Conservation (phyloP, 1,140 invertebrate genomes). For the Neoseiulus cucumeris region DNA sequence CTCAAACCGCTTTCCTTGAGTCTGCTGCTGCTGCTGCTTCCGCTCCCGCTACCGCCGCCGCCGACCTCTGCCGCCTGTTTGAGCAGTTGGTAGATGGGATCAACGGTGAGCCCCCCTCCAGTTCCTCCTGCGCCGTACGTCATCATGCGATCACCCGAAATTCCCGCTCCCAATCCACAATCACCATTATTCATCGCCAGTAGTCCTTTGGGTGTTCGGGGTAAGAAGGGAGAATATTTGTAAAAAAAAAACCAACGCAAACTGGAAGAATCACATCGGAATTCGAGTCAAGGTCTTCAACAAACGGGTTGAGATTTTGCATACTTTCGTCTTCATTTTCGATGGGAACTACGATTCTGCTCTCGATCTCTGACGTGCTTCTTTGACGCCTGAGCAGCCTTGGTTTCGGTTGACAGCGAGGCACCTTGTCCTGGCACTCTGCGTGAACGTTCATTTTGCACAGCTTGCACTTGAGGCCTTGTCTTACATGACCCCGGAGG, state of each 20-base stretch:
- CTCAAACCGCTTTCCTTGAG: constrained; percentile 36
- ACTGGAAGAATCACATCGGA: too few species aligned
- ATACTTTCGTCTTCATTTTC: constrained; percentile 28
- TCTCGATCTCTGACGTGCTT: constrained; percentile 42
- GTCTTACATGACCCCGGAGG: constrained; percentile 68
- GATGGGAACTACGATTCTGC: constrained; percentile 21
- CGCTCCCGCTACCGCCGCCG: constrained; percentile 18
- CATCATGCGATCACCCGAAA: background rate
- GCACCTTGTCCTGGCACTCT: constrained; percentile 57
- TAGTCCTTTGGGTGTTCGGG: too few species aligned
- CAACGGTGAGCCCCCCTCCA: constrained; percentile 39
- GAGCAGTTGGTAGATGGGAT: constrained; percentile 75
- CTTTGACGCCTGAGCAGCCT: constrained; percentile 61
- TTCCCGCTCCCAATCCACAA: background rate
- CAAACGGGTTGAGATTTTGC: too few species aligned
- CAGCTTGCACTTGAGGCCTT: constrained; percentile 64
- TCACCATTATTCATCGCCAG: constrained; percentile 10
- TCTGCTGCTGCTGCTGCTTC: constrained; percentile 6
- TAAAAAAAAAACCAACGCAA: too few species aligned
- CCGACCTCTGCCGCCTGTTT: constrained; percentile 67
- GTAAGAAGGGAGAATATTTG: background rate
- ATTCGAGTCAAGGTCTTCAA: too few species aligned
- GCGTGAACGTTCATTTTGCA: constrained; percentile 79
- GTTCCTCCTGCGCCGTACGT: constrained; percentile 30
- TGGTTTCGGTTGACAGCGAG: constrained; percentile 56